phyloP scores from a whole-genome alignment of 2,113 vertebrate genomes.

The Gila orcuttii region DNA sequence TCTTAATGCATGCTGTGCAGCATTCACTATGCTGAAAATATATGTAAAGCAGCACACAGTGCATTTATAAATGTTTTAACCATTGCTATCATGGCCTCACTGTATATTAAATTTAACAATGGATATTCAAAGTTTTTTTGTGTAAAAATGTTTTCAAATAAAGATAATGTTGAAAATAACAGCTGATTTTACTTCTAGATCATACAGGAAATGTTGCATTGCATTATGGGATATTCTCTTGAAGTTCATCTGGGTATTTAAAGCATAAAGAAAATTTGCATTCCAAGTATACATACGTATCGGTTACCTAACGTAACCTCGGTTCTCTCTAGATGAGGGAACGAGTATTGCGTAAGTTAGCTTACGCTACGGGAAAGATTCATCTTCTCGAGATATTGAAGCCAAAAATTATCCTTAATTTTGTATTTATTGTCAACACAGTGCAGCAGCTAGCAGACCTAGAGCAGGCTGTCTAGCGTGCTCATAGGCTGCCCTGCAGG shows the following conservation, averaged over 20 bases:
- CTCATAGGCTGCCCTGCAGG: too few relatives aligned
- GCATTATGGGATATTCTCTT: background rate
- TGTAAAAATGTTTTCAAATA: background rate
- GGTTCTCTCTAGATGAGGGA: too few relatives aligned
- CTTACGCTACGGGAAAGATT: too few relatives aligned
- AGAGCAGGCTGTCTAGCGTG: too few relatives aligned
- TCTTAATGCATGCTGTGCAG: background rate
- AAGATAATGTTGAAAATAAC: background rate
- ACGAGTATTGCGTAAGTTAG: too few relatives aligned
- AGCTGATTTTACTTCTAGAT: background rate
- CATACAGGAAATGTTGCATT: background rate
- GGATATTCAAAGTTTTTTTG: background rate
- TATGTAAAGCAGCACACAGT: background rate
- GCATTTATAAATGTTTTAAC: background rate
- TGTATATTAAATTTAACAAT: background rate
- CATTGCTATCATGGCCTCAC: background rate
- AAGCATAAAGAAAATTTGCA: background rate
- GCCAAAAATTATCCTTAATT: too few relatives aligned
- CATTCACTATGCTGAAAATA: background rate
- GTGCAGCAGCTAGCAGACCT: too few relatives aligned
- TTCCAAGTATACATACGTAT: background rate
- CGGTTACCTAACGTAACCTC: too few relatives aligned
- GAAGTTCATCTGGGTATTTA: background rate
- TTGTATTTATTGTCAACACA: too few relatives aligned
- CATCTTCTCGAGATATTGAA: too few relatives aligned